Percentiles rank a stretch among this genome's conserved stretches.
phyloP scores from a whole-genome alignment of 2,113 vertebrate genomes.

The Sander vitreus region DNA sequence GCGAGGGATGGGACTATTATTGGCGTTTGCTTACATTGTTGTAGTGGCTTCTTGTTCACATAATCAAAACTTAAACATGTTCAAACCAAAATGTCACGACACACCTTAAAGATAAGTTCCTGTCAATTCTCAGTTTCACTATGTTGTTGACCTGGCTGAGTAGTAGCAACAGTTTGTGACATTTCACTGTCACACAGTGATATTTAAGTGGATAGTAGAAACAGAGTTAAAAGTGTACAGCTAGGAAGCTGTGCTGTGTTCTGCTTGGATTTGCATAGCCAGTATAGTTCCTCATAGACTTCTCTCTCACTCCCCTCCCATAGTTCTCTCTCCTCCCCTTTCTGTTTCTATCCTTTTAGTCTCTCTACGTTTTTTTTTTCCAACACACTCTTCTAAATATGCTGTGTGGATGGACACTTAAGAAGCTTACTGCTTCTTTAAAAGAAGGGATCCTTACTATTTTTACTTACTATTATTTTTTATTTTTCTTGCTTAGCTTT shows the following conservation, averaged over 20 bases:
- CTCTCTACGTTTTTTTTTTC: slow-evolving; percentile 18
- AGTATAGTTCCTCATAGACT: slow-evolving; percentile 26
- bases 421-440: neutral
- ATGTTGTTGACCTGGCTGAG: neutral
- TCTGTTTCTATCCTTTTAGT: slow-evolving; percentile 27
- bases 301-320: slow-evolving; percentile 13
- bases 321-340: slow-evolving; percentile 43
- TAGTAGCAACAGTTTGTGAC: neutral
- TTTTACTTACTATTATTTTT: no score
- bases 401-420: neutral
- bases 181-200: slow-evolving; percentile 6
- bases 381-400: slow-evolving; percentile 6
- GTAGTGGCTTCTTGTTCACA: neutral
- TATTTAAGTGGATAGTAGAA: neutral
- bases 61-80: neutral
- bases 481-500: slow-evolving; percentile 14
- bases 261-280: slow-evolving; percentile 36
- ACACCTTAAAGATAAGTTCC: neutral
- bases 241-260: neutral
- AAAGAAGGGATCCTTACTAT: neutral
- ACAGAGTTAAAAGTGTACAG: neutral
- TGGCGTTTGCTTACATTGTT: neutral
- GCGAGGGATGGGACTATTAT: neutral
- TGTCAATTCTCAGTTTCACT: neutral
- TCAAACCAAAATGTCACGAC: neutral